These are phyloP conservation scores for Trichechus manatus DNA, from an alignment of 2,113 vertebrate genomes.

Conservation along the genomic window DNA sequence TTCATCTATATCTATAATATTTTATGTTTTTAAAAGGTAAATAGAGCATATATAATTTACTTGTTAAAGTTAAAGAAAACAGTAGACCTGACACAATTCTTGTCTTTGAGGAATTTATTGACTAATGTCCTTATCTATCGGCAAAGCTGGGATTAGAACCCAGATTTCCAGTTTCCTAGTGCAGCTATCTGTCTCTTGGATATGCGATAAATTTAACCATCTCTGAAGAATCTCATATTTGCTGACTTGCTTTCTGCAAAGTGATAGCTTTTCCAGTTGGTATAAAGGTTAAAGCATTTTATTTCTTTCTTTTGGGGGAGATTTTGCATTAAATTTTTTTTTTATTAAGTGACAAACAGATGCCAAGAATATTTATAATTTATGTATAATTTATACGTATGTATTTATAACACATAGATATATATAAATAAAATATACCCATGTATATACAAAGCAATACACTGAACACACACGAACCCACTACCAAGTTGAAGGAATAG, in stretches of 20 bases:
- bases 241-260: slow-evolving; percentile 52
- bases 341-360: slow-evolving; percentile 36
- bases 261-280: slow-evolving; percentile 55
- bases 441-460: background rate
- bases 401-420: background rate
- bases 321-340: slow-evolving; percentile 37
- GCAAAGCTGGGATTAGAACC: slow-evolving; percentile 50
- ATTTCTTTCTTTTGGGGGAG: slow-evolving; percentile 19
- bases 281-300: slow-evolving; percentile 35
- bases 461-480: background rate
- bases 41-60: slow-evolving; percentile 38
- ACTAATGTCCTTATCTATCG: slow-evolving; percentile 34
- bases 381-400: background rate
- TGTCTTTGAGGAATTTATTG: slow-evolving; percentile 45
- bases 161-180: slow-evolving; percentile 39
- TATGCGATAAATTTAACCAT: background rate
- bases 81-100: background rate
- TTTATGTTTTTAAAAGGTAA: slow-evolving; percentile 24
- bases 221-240: slow-evolving; percentile 1
- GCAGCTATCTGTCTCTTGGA: background rate
- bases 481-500: background rate
- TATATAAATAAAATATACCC: background rate
- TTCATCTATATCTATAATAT: background rate
- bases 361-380: slow-evolving; percentile 47
- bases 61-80: slow-evolving; percentile 29